Conservation (phyloP, 35 echinoderm and acorn worm genomes). For the Lytechinus variegatus region DNA sequence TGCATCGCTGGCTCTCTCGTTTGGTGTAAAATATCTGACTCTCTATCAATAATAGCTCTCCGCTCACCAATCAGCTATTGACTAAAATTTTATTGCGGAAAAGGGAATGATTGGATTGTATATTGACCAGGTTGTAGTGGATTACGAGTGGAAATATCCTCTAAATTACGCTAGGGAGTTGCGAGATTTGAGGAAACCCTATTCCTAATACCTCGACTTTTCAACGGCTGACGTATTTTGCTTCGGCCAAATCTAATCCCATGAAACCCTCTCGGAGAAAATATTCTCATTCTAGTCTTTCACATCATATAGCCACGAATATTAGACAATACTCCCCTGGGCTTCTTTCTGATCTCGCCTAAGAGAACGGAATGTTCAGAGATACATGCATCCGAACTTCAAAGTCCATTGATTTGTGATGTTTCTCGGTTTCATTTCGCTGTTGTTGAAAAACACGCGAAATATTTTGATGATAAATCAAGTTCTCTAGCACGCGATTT, state of each 20-base stretch:
- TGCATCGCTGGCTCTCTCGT: neutral
- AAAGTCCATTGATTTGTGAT: neutral
- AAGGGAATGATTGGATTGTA: constrained; percentile 3
- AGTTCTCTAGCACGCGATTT: neutral
- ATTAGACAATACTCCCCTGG: neutral
- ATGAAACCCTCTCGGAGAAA: neutral
- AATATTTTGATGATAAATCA: neutral
- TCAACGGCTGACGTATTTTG: constrained; percentile 10
- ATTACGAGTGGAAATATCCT: constrained; percentile 3
- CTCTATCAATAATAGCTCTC: neutral
- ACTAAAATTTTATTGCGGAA: neutral
- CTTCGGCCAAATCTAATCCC: neutral
- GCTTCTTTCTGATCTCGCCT: neutral
- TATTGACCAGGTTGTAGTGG: constrained; percentile 6
- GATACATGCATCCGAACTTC: neutral
- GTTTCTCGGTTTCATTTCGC: neutral
- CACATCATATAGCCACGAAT: neutral
- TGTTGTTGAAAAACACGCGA: neutral
- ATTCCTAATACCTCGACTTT: neutral
- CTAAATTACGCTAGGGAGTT: constrained; percentile 1
- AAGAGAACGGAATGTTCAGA: neutral
- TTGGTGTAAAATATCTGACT: neutral
- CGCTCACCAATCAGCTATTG: neutral
- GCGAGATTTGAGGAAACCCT: neutral
- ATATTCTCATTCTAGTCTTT: constrained; percentile 13